Percentiles rank a stretch among this genome's conserved stretches.
These are phyloP conservation scores for Limnephilus lunatus DNA, from an alignment of 2,888 invertebrate species.

Conservation along the genomic window DNA sequence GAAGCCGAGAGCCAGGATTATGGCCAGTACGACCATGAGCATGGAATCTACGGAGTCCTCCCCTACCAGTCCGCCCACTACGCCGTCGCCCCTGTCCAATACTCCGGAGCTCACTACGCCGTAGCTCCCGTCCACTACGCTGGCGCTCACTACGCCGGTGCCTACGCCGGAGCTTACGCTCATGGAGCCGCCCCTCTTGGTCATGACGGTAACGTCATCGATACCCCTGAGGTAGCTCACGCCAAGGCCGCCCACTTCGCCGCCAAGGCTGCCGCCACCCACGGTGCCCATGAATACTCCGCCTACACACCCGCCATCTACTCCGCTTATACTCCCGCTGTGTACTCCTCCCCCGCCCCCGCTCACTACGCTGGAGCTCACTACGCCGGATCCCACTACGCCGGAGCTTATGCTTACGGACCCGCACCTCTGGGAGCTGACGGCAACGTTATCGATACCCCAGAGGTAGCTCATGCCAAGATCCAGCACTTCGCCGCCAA, in stretches of 20 bases:
- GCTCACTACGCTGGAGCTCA: background rate
- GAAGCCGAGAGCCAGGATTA: constrained; percentile 69
- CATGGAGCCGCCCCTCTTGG: constrained; percentile 77
- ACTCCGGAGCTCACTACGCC: constrained; percentile 66
- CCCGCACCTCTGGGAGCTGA: constrained; percentile 74
- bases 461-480: constrained; percentile 80
- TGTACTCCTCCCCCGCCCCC: constrained; percentile 30
- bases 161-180: constrained; percentile 16
- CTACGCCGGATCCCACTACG: constrained; percentile 8
- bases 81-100: constrained; percentile 65
- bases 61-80: constrained; percentile 22
- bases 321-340: constrained; percentile 67
- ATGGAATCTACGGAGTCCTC: background rate
- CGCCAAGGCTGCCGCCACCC: constrained; percentile 68
- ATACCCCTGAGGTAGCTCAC: constrained; percentile 80
- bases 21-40: constrained; percentile 49
- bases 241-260: constrained; percentile 79
- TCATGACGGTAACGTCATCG: constrained; percentile 72
- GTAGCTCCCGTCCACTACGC: background rate
- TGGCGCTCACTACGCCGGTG: constrained; percentile 19
- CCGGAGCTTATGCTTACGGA: constrained; percentile 69
- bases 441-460: constrained; percentile 77
- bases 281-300: background rate
- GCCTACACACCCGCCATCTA: constrained; percentile 14
- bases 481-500: constrained; percentile 78